A percentile compares a stretch with the other conserved stretches of the same genome.
phyloP scores from a whole-genome alignment of 2,113 vertebrate genomes.

The Heliornis fulica region DNA sequence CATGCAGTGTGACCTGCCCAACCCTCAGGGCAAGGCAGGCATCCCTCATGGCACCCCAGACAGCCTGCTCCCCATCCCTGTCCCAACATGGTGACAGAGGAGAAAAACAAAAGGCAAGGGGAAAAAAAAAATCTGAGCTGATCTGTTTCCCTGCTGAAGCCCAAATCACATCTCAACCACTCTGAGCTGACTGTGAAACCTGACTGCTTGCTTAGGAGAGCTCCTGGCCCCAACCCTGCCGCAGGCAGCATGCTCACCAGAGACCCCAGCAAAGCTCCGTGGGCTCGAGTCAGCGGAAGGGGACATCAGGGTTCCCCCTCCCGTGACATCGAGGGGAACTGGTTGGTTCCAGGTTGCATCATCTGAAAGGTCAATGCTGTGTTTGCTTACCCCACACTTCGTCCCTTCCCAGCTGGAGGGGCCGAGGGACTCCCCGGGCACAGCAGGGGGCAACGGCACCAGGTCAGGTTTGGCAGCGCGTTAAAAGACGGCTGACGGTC shows the following conservation, averaged over 20 bases:
- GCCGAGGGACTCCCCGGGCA: background rate
- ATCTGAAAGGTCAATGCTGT: background rate
- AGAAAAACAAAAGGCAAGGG: no score
- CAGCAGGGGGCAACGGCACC: rapidly evolving
- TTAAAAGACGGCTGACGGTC: background rate
- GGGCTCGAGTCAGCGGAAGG: background rate
- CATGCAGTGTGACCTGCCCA: background rate
- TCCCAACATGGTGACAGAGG: background rate
- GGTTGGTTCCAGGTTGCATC: rapidly evolving
- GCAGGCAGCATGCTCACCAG: background rate
- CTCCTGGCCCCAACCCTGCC: background rate
- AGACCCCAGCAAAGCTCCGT: rapidly evolving
- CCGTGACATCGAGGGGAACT: rapidly evolving
- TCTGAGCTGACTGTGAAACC: background rate
- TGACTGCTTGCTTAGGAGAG: background rate
- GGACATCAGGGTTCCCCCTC: background rate
- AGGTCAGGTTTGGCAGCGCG: background rate
- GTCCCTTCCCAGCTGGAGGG: background rate
- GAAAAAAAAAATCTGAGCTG: background rate
- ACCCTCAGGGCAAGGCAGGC: background rate
- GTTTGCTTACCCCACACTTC: background rate
- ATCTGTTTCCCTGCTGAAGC: background rate
- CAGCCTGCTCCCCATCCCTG: no score
- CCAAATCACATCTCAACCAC: background rate
- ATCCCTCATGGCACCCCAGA: background rate